phyloP scores from a whole-genome alignment of 2,113 vertebrate genomes.

The Pristiophorus japonicus region DNA sequence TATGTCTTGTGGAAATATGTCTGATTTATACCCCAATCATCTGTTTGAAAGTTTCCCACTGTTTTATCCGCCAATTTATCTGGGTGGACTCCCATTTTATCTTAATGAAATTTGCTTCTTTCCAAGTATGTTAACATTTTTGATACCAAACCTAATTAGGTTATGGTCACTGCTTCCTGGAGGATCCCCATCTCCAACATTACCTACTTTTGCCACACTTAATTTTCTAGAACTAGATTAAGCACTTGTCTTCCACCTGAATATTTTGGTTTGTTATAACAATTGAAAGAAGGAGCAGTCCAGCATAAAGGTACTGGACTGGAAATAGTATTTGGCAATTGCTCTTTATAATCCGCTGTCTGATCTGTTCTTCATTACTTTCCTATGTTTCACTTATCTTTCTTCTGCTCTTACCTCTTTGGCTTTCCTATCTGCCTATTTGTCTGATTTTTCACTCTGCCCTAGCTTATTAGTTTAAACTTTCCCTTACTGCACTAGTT shows the following conservation, averaged over 20 bases:
- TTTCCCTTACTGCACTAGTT: not conserved
- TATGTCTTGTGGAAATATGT: not conserved
- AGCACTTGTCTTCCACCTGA: too few relatives aligned
- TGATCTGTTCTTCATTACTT: not conserved
- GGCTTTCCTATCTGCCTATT: not conserved
- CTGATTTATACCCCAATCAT: not conserved
- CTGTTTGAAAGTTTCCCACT: too few relatives aligned
- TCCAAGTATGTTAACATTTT: too few relatives aligned
- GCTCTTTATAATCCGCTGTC: not conserved
- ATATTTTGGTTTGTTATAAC: too few relatives aligned
- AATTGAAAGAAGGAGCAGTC: too few relatives aligned
- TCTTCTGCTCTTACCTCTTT: not conserved
- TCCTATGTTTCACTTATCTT: not conserved
- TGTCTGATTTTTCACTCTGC: not conserved
- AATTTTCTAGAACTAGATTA: too few relatives aligned
- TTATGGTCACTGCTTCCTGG: too few relatives aligned
- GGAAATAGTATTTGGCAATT: too few relatives aligned
- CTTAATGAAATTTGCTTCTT: too few relatives aligned
- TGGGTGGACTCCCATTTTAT: not conserved
- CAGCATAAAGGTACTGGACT: not conserved
- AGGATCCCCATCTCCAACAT: too few relatives aligned
- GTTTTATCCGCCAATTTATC: not conserved
- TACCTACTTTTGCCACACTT: too few relatives aligned
- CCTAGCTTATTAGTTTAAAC: not conserved
- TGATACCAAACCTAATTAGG: too few relatives aligned